These are phyloP conservation scores for Drosophila limbata DNA, from an alignment of 2,888 invertebrate species.

Conservation along the genomic window DNA sequence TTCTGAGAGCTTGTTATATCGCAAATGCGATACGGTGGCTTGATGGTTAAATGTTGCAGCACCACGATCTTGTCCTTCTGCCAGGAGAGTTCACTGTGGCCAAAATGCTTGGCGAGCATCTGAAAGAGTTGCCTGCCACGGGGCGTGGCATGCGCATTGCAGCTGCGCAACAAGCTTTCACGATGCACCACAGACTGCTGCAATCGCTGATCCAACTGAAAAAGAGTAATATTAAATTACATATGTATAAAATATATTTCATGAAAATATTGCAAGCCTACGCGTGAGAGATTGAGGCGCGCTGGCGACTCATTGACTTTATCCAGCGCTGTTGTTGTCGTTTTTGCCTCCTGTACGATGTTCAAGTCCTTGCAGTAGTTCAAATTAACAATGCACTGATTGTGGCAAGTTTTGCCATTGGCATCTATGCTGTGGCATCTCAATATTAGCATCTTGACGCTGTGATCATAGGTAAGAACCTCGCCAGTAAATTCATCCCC, in stretches of 20 bases:
- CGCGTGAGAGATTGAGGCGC: conserved; percentile 34
- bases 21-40: conserved; percentile 46
- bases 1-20: conserved; percentile 25
- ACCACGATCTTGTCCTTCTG: conserved; percentile 31
- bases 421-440: conserved; percentile 16
- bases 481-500: conserved; percentile 34
- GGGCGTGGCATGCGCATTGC: conserved; percentile 27
- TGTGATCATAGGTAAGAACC: conserved; percentile 52
- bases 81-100: conserved; percentile 31
- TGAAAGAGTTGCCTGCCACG: conserved; percentile 40
- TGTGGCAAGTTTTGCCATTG: conserved; percentile 21
- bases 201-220: conserved; percentile 45
- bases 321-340: conserved; percentile 5
- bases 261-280: not conserved
- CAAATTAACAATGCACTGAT: conserved; percentile 52
- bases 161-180: conserved; percentile 15
- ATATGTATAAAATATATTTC: too few species aligned
- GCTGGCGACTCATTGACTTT: conserved; percentile 18
- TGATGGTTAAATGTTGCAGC: conserved; percentile 36
- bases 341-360: conserved; percentile 42
- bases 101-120: conserved; percentile 38
- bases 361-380: conserved; percentile 43
- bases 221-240: not conserved
- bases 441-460: conserved; percentile 51
- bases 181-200: conserved; percentile 27